Base-by-base conservation (phyloP, 2,888 invertebrate genomes). In the Napeogenes sylphis region DNA sequence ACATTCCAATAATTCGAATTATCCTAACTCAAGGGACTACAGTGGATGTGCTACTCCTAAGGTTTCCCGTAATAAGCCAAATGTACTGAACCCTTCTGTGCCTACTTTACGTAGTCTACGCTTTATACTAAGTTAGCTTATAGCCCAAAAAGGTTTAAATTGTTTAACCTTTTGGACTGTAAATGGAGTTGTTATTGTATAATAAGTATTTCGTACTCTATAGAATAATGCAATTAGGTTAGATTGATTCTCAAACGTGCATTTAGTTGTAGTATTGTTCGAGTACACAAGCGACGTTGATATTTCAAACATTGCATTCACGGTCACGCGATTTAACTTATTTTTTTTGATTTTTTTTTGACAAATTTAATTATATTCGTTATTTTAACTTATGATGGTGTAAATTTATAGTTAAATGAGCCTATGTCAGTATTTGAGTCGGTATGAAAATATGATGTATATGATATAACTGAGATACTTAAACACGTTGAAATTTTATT, bases 41-140 rank as follows among this genome's bases (percentile, higher is more conserved):
- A 85, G 83, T 88, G 78, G 82, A 83, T 88, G 88, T 90, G 89
- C 89, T 90, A 90, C 80, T 75, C 76, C 77, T 84, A 83, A 86
- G 85, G 82, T 84, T 82, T 85, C 87, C 87, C 85, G 73, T 81
- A 78, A 77, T 84, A 87, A 89, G 86, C 89, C 89, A 87, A 89
- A 87, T 82, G 90, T 90, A 90, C 90, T 90, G 90, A 90, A 85
- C 89, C 87, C 87, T 84, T 87, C 87, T 87, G 90, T 90, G 90
- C 90, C 90, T 90, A 84, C 82, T 87, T 76, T 89, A 84, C 79
- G 78, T 82, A 82, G 80, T 75, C 78, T 74, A 80, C 73, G 83
- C 83, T 82, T 68, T 75, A 70, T 74, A 67, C 64, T 68, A 14
- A 38, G 35, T 42, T 56, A n/a, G 55, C 53, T 60, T 63, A 53